Conservation (phyloP, 2,888 invertebrate genomes). For the Dermolepida albohirtum region DNA sequence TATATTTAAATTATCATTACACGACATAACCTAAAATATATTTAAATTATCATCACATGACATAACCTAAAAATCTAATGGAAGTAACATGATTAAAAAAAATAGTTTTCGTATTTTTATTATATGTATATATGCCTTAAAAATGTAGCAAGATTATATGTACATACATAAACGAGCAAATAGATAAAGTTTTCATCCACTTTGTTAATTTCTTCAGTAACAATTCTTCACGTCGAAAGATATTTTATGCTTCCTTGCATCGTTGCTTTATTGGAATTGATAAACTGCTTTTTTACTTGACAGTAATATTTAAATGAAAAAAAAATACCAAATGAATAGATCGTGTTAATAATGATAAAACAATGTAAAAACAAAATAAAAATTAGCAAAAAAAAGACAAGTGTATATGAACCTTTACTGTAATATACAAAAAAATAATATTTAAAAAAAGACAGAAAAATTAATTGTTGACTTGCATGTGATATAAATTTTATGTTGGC, state of each 20-base stretch:
- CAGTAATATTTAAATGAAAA: constrained; percentile 53
- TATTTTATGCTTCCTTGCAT: constrained; percentile 54
- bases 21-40: too few relatives aligned
- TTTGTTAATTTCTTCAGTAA: background rate
- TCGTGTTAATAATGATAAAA: constrained; percentile 56
- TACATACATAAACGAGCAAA: too few relatives aligned
- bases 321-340: constrained; percentile 48
- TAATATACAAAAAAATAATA: constrained; percentile 49
- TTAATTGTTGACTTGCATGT: constrained; percentile 64
- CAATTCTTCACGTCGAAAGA: background rate
- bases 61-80: too few relatives aligned
- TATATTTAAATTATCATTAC: too few relatives aligned
- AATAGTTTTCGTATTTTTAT: too few relatives aligned
- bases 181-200: too few relatives aligned
- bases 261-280: constrained; percentile 67
- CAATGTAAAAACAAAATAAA: constrained; percentile 10
- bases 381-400: constrained; percentile 9
- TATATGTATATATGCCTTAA: too few relatives aligned
- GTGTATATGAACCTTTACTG: constrained; percentile 55
- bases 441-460: constrained; percentile 24
- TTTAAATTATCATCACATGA: too few relatives aligned
- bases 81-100: too few relatives aligned
- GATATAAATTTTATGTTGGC: constrained; percentile 62
- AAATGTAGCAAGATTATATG: too few relatives aligned
- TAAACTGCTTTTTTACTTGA: constrained; percentile 65